These are phyloP conservation scores for Patella ulyssiponensis DNA, from an alignment of 2,888 invertebrate species.

Conservation along the genomic window DNA sequence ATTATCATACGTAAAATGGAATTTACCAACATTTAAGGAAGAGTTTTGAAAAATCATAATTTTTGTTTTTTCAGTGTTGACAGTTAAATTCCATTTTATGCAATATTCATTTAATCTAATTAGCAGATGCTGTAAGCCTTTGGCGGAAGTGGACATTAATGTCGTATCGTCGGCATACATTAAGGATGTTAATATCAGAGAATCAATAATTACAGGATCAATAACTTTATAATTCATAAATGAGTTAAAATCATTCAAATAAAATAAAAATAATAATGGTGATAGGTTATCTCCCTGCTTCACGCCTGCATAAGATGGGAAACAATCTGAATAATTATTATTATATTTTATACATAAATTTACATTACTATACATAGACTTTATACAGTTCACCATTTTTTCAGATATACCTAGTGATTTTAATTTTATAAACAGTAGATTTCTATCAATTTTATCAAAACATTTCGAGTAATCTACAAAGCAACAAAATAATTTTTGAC, in stretches of 20 bases:
- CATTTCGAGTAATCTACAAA: slow-evolving; percentile 8
- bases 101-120: not conserved
- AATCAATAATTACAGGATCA: not conserved
- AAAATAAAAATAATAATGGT: not conserved
- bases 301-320: not conserved
- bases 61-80: too few species aligned
- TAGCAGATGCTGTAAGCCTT: not conserved
- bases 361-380: slow-evolving; percentile 1
- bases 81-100: not conserved
- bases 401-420: not conserved
- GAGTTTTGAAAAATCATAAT: too few species aligned
- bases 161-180: not conserved
- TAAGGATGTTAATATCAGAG: not conserved
- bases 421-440: slow-evolving; percentile 3
- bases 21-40: too few species aligned
- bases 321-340: not conserved
- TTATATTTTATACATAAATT: not conserved
- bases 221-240: not conserved
- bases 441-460: slow-evolving; percentile 8
- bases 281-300: not conserved
- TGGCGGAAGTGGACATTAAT: not conserved
- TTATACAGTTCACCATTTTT: slow-evolving; percentile 7
- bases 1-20: too few species aligned
- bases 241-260: not conserved
- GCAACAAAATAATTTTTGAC: too few species aligned